phyloP scores from a whole-genome alignment of 2,113 vertebrate species.

The Heterochromis multidens region DNA sequence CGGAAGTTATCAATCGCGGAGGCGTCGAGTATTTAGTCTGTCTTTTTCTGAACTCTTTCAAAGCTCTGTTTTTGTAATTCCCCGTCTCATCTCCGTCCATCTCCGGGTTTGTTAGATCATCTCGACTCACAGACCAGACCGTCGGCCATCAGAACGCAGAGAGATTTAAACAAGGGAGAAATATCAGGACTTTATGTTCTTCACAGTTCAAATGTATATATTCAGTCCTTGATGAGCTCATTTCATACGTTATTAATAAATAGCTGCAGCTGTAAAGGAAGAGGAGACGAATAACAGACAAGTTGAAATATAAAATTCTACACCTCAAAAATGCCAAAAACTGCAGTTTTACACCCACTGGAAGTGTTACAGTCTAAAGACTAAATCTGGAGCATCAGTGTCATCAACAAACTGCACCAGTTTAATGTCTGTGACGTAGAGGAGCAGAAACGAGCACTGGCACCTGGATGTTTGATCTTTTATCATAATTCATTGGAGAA shows the following conservation, averaged over 20 bases:
- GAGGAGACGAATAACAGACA: background rate
- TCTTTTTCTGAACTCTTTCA: background rate
- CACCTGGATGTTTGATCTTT: background rate
- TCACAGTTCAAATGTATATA: background rate
- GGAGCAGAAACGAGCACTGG: background rate
- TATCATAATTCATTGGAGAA: background rate
- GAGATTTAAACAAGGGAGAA: fast-evolving
- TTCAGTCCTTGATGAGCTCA: background rate
- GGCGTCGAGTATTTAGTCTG: background rate
- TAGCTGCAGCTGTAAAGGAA: no score
- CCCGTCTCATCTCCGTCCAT: background rate
- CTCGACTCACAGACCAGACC: background rate
- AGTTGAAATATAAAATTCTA: background rate
- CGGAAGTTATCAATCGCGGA: background rate
- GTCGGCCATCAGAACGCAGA: no score
- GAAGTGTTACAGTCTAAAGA: background rate
- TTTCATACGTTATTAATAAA: background rate
- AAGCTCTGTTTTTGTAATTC: background rate
- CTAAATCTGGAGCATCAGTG: fast-evolving
- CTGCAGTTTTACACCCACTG: background rate
- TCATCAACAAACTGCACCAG: background rate
- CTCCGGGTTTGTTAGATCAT: background rate
- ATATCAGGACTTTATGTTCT: fast-evolving
- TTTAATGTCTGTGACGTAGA: background rate
- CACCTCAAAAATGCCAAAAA: background rate